phyloP scores from a whole-genome alignment of 2,888 invertebrate genomes.

The Drosophila nr. perissopoda region DNA sequence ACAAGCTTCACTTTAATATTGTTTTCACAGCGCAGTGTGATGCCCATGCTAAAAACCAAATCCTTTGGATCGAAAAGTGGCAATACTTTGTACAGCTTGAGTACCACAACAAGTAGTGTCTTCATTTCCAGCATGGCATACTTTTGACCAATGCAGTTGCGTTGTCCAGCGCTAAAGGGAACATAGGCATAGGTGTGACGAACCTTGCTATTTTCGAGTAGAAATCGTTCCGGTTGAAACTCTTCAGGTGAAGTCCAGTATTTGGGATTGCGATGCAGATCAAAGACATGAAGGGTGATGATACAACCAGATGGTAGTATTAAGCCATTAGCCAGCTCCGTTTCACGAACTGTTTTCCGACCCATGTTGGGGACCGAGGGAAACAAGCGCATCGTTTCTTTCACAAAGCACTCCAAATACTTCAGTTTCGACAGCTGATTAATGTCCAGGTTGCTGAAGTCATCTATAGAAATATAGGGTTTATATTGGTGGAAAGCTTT shows the following conservation, averaged over 20 bases:
- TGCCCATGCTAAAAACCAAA: constrained; percentile 45
- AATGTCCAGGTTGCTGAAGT: constrained; percentile 55
- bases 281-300: constrained; percentile 69
- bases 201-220: constrained; percentile 85
- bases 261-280: constrained; percentile 74
- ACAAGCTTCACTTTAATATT: constrained; percentile 59
- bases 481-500: neutral
- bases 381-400: constrained; percentile 85
- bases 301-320: constrained; percentile 72
- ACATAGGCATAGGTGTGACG: constrained; percentile 80
- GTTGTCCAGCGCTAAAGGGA: constrained; percentile 83
- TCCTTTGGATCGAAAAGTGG: constrained; percentile 49
- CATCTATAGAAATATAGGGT: constrained; percentile 37
- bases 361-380: constrained; percentile 88
- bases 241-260: constrained; percentile 73
- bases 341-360: constrained; percentile 85
- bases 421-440: constrained; percentile 52
- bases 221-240: constrained; percentile 80
- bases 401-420: constrained; percentile 68
- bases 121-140: constrained; percentile 80
- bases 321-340: constrained; percentile 66
- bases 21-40: constrained; percentile 49
- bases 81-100: constrained; percentile 66
- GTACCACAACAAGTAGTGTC: constrained; percentile 64
- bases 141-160: constrained; percentile 83